phyloP scores from a whole-genome alignment of 1,140 invertebrate genomes.

The Drosophila guanche region DNA sequence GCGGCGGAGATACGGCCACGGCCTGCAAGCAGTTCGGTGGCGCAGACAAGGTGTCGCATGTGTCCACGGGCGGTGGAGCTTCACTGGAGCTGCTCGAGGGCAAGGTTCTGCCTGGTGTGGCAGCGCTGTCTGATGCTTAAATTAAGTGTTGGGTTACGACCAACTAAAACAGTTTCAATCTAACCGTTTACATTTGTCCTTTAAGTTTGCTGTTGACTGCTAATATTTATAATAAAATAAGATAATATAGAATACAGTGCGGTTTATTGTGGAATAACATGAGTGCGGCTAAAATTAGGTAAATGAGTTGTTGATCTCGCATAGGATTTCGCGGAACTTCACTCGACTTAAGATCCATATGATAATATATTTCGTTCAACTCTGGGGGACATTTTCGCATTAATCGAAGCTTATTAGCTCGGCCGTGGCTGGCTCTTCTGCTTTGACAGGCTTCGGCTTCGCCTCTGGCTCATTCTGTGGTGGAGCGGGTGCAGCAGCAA shows the following conservation, averaged over 20 bases:
- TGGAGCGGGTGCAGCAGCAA: constrained; percentile 73
- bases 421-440: constrained; percentile 86
- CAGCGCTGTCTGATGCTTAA: constrained; percentile 90
- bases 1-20: constrained; percentile 98
- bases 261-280: constrained; percentile 45
- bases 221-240: too few relatives aligned
- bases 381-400: constrained; percentile 41
- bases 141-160: too few relatives aligned
- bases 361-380: constrained; percentile 25
- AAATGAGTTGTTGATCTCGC: constrained; percentile 30
- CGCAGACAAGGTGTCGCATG: constrained; percentile 98
- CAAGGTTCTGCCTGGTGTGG: constrained; percentile 93
- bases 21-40: constrained; percentile 98
- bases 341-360: constrained; percentile 24
- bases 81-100: constrained; percentile 98
- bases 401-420: constrained; percentile 90
- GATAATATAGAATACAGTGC: too few relatives aligned
- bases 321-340: neutral
- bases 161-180: too few relatives aligned
- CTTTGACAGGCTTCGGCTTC: constrained; percentile 60
- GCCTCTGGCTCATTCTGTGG: constrained; percentile 82
- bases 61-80: constrained; percentile 99
- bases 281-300: constrained; percentile 38
- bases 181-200: too few relatives aligned
- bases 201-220: too few relatives aligned